Percentiles rank a stretch among this genome's conserved stretches.
These are phyloP conservation scores for Marronus borbonicus DNA, from an alignment of 2,888 invertebrate species.

Conservation along the genomic window DNA sequence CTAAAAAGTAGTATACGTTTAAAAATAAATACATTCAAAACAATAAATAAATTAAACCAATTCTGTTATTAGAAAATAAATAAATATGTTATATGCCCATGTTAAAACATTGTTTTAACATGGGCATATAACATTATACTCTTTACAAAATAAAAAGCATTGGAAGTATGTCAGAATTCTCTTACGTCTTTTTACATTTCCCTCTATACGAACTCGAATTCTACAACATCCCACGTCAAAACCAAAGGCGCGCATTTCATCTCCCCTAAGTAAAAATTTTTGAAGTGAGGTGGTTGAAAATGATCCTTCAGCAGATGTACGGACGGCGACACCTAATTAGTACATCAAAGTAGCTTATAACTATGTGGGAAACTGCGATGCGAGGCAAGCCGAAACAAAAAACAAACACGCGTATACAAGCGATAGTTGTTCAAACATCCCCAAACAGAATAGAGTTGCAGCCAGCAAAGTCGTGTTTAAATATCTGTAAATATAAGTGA, in stretches of 20 bases:
- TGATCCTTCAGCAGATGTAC: constrained; percentile 1
- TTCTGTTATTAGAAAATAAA: too few species aligned
- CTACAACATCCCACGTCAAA: neutral
- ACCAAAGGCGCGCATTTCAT: neutral
- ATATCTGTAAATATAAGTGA: constrained; percentile 52
- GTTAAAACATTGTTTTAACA: too few species aligned
- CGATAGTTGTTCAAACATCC: constrained; percentile 32
- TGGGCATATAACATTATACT: too few species aligned
- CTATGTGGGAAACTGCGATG: neutral
- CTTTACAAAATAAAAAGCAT: neutral
- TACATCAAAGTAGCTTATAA: constrained; percentile 33
- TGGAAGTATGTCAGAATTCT: neutral
- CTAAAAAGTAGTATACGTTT: too few species aligned
- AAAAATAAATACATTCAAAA: too few species aligned
- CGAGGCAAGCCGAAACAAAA: neutral
- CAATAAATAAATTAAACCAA: too few species aligned
- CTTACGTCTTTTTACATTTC: neutral
- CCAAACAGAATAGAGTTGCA: constrained; percentile 34
- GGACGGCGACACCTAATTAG: constrained; percentile 29
- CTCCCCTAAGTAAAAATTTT: constrained; percentile 11
- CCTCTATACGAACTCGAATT: neutral
- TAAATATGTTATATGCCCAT: too few species aligned
- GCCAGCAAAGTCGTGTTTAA: constrained; percentile 44
- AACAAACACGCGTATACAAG: neutral
- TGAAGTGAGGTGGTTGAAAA: constrained; percentile 1